Evolutionary conservation across 2,888 invertebrate species (phyloP).

Genomic region (Eupithecia tripunctaria): DNA sequence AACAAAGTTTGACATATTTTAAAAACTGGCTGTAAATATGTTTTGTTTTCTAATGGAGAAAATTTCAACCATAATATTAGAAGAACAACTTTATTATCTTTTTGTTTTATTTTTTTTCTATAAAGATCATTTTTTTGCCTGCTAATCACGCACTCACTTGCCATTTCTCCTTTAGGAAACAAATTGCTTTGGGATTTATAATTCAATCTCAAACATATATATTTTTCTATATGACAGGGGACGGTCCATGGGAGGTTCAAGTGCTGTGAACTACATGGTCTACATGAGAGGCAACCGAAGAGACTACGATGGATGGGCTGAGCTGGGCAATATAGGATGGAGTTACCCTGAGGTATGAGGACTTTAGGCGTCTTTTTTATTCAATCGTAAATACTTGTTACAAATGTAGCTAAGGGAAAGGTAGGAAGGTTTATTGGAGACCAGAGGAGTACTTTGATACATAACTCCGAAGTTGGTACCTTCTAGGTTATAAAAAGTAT

Average conservation of each 20-base stretch:
- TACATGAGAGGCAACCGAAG: constrained; percentile 84
- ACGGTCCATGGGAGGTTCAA: constrained; percentile 88
- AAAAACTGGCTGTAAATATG: not conserved
- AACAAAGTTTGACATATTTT: not conserved
- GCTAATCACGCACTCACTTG: not conserved
- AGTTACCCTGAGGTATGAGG: constrained; percentile 80
- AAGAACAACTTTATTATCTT: not conserved
- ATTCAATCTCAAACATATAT: not conserved
- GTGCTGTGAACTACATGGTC: constrained; percentile 87
- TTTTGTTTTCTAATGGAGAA: constrained; percentile 6
- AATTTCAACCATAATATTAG: not conserved
- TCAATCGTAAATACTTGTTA: too few species aligned
- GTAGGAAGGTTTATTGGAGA: not conserved
- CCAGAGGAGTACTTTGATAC: not conserved
- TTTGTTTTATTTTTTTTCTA: not conserved
- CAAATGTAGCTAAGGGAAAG: too few species aligned
- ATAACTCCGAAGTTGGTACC: too few species aligned
- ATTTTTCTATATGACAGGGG: constrained; percentile 68
- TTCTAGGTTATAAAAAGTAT: too few species aligned
- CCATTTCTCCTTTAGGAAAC: not conserved
- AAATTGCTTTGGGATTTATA: not conserved
- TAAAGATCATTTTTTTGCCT: not conserved
- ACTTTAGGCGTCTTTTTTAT: not conserved
- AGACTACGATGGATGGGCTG: constrained; percentile 88
- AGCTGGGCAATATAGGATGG: constrained; percentile 86